phyloP scores from a whole-genome alignment of 2,113 vertebrate species.

The Lutjanus erythropterus region DNA sequence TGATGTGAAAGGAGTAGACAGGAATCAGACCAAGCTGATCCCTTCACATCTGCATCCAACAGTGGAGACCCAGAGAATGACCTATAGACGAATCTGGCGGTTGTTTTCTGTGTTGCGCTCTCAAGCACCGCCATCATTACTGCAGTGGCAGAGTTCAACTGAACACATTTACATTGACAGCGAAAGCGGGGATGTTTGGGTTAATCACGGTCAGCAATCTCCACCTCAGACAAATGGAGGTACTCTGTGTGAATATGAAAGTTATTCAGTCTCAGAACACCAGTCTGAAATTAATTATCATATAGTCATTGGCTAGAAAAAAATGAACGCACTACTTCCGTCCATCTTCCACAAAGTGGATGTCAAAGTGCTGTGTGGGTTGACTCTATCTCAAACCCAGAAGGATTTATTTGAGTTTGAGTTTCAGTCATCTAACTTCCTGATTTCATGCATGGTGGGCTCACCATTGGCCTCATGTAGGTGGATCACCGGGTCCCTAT shows the following conservation, averaged over 20 bases:
- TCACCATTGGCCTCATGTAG: neutral
- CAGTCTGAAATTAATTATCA: neutral
- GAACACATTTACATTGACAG: neutral
- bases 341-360: neutral
- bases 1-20: slow-evolving; percentile 33
- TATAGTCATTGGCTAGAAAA: too few species aligned
- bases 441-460: neutral
- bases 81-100: slow-evolving; percentile 32
- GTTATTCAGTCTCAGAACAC: neutral
- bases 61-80: slow-evolving; percentile 20
- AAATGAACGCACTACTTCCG: neutral
- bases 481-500: accelerated
- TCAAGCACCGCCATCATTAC: neutral
- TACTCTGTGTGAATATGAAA: slow-evolving; percentile 4
- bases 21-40: slow-evolving; percentile 22
- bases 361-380: neutral
- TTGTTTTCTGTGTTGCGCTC: neutral
- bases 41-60: slow-evolving; percentile 46
- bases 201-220: neutral
- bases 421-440: neutral
- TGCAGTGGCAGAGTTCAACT: neutral
- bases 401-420: too few species aligned
- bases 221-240: too few species aligned
- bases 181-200: neutral
- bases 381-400: neutral